phyloP scores from a whole-genome alignment of 37 sponge, comb jelly and placozoan species.

The Crambe crambe region DNA sequence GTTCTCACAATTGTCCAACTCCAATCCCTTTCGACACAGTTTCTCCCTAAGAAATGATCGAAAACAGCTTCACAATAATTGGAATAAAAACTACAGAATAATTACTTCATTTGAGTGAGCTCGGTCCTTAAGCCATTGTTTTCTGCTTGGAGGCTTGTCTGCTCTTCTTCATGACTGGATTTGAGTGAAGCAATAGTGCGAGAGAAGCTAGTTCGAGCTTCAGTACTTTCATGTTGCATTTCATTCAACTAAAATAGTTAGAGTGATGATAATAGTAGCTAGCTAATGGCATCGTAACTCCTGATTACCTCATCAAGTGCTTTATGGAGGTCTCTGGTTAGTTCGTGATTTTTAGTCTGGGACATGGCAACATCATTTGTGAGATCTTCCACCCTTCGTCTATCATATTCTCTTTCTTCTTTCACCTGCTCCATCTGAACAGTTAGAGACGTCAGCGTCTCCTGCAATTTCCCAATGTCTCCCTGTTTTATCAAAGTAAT shows the following conservation, averaged over 20 bases:
- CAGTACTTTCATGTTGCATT: not conserved
- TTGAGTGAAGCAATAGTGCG: not conserved
- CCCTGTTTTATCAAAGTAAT: not conserved
- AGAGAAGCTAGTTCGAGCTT: not conserved
- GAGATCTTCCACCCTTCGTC: not conserved
- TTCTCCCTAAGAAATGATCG: not conserved
- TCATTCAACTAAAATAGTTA: not conserved
- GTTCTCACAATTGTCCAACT: not conserved
- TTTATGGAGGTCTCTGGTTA: not conserved
- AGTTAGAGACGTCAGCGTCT: not conserved
- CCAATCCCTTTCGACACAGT: not conserved
- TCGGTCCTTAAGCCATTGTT: not conserved
- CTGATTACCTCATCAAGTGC: not conserved
- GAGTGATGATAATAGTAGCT: not conserved
- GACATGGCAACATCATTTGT: not conserved
- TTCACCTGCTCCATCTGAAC: not conserved
- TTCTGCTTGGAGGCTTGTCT: no score
- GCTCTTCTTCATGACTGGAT: not conserved
- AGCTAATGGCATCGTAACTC: not conserved
- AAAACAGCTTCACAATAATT: no score
- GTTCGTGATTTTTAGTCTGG: not conserved
- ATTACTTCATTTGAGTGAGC: not conserved
- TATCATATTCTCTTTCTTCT: not conserved
- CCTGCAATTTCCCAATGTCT: not conserved
- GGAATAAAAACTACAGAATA: no score